Percentiles rank a stretch among this genome's conserved stretches.
These are phyloP conservation scores for Eumeta japonica DNA, from an alignment of 1,140 invertebrate species.

Conservation along the genomic window DNA sequence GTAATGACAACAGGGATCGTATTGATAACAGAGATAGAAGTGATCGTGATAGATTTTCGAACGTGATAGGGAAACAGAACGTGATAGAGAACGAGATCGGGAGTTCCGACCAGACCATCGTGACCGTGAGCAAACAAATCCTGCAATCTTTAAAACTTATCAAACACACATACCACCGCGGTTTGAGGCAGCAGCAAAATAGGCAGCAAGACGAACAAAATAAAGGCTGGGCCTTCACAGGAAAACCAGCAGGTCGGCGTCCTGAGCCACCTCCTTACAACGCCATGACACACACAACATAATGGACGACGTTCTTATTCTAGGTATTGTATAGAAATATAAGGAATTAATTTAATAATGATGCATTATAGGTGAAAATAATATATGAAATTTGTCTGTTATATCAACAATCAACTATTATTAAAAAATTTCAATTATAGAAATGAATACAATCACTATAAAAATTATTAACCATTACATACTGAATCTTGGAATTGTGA, in stretches of 20 bases:
- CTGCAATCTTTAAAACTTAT: conserved; percentile 68
- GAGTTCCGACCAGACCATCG: too few species aligned
- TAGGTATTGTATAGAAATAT: conserved; percentile 48
- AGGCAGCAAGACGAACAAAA: conserved; percentile 46
- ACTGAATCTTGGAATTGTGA: too few species aligned
- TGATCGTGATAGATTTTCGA: conserved; percentile 45
- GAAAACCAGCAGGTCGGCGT: conserved; percentile 37
- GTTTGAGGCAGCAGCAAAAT: conserved; percentile 72
- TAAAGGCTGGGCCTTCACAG: conserved; percentile 41
- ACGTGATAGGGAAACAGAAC: conserved; percentile 20
- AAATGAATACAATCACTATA: too few species aligned
- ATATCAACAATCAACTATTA: too few species aligned
- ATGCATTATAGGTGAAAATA: too few species aligned
- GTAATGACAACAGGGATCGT: conserved; percentile 20
- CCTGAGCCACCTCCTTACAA: conserved; percentile 41
- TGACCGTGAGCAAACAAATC: conserved; percentile 33
- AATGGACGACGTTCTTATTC: conserved; percentile 47
- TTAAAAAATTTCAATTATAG: too few species aligned
- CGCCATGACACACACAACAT: conserved; percentile 36
- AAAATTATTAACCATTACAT: too few species aligned
- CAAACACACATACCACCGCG: conserved; percentile 81
- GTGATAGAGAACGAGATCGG: conserved; percentile 26
- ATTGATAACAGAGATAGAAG: conserved; percentile 19
- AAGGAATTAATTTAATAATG: too few species aligned
- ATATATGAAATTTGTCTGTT: too few species aligned